Conservation (phyloP, 2,797 vertebrate genomes). For the Enteromius paludinosus region DNA sequence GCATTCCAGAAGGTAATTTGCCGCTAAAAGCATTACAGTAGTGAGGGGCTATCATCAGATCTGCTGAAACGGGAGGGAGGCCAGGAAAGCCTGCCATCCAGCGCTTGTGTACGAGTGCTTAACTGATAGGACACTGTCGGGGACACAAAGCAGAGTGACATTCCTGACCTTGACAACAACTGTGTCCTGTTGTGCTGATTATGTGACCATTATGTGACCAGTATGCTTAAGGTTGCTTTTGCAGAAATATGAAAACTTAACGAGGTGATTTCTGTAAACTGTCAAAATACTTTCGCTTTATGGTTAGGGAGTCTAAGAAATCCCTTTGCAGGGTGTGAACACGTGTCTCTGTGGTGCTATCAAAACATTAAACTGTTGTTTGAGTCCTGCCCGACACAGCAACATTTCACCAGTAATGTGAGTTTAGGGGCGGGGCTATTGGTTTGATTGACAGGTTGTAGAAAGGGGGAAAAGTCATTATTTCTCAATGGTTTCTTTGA, state of each 20-base stretch:
- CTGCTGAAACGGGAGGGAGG: slow-evolving; percentile 23
- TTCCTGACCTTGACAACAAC: slow-evolving; percentile 20
- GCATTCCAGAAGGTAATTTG: slow-evolving; percentile 58
- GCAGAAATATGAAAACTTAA: not conserved
- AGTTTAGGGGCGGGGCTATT: not conserved
- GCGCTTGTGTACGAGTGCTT: slow-evolving; percentile 12
- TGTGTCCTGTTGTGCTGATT: not conserved
- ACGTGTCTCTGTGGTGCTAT: not conserved
- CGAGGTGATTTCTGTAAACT: not conserved
- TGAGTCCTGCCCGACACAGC: not conserved
- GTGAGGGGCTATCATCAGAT: slow-evolving; percentile 29
- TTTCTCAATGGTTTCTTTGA: not conserved
- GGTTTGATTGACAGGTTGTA: not conserved
- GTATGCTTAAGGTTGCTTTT: not conserved
- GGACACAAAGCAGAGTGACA: slow-evolving; percentile 23
- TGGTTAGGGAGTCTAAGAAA: not conserved
- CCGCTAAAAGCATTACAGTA: slow-evolving; percentile 27
- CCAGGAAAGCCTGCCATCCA: slow-evolving; percentile 28
- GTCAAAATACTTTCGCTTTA: not conserved
- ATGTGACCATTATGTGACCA: not conserved
- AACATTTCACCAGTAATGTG: not conserved
- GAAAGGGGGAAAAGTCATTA: not conserved
- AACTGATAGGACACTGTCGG: slow-evolving; percentile 12
- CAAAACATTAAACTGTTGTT: not conserved
- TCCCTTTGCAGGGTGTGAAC: not conserved